A percentile compares a stretch with the other conserved stretches of the same genome.
Evolutionary conservation across 2,797 vertebrate species (phyloP).

Genomic region (Anguilla anguilla): DNA sequence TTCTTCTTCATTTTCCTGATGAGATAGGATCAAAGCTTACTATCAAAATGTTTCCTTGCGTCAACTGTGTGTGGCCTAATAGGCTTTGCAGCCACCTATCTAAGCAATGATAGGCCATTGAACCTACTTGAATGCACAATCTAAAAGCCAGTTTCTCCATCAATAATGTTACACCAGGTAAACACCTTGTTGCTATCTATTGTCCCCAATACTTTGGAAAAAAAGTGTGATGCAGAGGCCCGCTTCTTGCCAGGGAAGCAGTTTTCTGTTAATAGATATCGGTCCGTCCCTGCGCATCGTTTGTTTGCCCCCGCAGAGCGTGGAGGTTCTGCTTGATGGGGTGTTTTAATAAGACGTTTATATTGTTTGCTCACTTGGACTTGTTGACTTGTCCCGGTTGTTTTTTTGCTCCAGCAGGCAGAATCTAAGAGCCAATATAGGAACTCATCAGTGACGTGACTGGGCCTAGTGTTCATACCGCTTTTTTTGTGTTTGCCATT

Average conservation of each 20-base stretch:
- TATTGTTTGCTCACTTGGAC: constrained; percentile 35
- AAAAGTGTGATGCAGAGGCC: constrained; percentile 7
- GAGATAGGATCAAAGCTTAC: not conserved
- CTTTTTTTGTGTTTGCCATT: not conserved
- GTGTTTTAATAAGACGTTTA: constrained; percentile 37
- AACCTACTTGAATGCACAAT: not conserved
- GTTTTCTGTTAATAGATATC: constrained; percentile 33
- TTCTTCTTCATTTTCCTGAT: not conserved
- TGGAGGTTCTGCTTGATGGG: constrained; percentile 30
- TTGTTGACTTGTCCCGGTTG: constrained; percentile 16
- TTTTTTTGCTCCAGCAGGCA: constrained; percentile 25
- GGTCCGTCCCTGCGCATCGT: constrained; percentile 4
- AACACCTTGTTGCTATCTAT: not conserved
- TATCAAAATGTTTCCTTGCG: not conserved
- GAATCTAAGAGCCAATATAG: constrained; percentile 20
- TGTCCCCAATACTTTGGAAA: not conserved
- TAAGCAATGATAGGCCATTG: not conserved
- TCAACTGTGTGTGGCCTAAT: not conserved
- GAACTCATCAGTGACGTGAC: constrained; percentile 7
- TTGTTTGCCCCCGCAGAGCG: constrained; percentile 30
- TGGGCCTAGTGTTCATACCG: not conserved
- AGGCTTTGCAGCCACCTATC: not conserved
- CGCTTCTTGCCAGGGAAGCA: constrained; percentile 7
- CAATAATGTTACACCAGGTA: constrained; percentile 5
- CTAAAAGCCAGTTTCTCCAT: not conserved